These are phyloP conservation scores for Scalopus aquaticus DNA, from an alignment of 2,113 vertebrate genomes.

Conservation along the genomic window DNA sequence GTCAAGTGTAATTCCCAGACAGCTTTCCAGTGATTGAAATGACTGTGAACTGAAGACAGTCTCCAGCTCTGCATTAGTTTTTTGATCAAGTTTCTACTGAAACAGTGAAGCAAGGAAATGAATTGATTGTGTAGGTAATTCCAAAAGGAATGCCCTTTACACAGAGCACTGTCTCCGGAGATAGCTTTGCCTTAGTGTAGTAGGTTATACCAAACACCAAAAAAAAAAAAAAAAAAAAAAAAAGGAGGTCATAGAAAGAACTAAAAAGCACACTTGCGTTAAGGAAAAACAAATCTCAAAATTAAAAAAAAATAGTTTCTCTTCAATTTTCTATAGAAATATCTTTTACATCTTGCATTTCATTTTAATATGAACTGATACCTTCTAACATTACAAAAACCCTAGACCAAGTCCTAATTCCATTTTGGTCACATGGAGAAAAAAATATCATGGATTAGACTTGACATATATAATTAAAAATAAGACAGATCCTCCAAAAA, in stretches of 20 bases:
- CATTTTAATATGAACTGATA: slow-evolving; percentile 14
- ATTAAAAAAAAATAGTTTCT: not conserved
- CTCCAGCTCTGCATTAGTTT: not conserved
- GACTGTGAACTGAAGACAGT: not conserved
- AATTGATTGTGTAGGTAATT: not conserved
- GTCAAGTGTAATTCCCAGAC: not conserved
- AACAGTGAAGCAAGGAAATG: not conserved
- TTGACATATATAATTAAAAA: slow-evolving; percentile 50
- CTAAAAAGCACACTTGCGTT: not conserved
- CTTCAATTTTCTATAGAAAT: not conserved
- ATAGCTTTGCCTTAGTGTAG: not conserved
- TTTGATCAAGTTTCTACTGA: not conserved
- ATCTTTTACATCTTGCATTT: not conserved
- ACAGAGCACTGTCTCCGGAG: not conserved
- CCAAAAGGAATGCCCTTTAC: not conserved
- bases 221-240: not conserved
- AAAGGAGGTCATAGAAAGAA: not conserved
- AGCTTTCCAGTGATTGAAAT: rapidly evolving
- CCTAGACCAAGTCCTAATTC: not conserved
- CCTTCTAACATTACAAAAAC: not conserved
- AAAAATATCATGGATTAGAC: not conserved
- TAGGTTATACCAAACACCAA: not conserved
- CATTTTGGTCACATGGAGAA: not conserved
- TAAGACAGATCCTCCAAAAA: slow-evolving; percentile 21
- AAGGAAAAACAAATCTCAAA: not conserved